Base-by-base conservation (phyloP, 2,797 vertebrate genomes). In the Carduelis carduelis region DNA sequence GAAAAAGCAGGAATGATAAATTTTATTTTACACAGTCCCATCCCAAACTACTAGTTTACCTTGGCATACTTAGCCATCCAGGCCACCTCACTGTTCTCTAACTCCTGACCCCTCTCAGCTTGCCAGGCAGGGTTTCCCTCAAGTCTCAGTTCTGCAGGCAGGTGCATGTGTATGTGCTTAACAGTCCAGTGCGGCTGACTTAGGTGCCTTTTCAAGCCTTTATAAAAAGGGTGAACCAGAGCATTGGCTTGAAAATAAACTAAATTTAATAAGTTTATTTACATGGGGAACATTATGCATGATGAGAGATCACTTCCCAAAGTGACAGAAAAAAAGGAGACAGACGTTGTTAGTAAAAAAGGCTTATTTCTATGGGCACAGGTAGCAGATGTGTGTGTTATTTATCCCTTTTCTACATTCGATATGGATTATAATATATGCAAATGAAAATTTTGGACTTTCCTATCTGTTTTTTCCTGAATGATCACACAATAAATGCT, bases 221-320 rank as follows among this genome's bases (percentile, higher is more conserved):
- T 46, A n/a, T 34, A 11, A 60, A 83, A 64, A 77, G 11, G 16
- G 26, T 35, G 22, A 83, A 80, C n/a, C 11, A 65, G 14, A 68
- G 12, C 41, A 52, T 1, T 68, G 35, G 7, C 28, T 70, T 64
- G 30, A 66, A 93, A 83, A 83, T 24, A 20, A 56, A 34, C 28
- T 34, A 68, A 66, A 41, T 41, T 87, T 74, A 34, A 0, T 56
- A 34, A 12, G 19, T 60, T 57, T 63, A 56, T 59, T 87, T 47
- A 26, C 22, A 30, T 0, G 0, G 0, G 0, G 3, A 15, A 44
- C 7, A 37, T 30, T 75, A 37, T 22, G 20, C 21, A 11, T 22
- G 44, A 46, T 72, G 79, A 82, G 26, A 34, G 22, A 55, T 44
- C 12, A 55, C 23, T 76, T 55, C 34, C 20, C 21, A 56, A 87